Base-by-base conservation (phyloP, 2,113 vertebrate genomes). In the Lethenteron reissneri region DNA sequence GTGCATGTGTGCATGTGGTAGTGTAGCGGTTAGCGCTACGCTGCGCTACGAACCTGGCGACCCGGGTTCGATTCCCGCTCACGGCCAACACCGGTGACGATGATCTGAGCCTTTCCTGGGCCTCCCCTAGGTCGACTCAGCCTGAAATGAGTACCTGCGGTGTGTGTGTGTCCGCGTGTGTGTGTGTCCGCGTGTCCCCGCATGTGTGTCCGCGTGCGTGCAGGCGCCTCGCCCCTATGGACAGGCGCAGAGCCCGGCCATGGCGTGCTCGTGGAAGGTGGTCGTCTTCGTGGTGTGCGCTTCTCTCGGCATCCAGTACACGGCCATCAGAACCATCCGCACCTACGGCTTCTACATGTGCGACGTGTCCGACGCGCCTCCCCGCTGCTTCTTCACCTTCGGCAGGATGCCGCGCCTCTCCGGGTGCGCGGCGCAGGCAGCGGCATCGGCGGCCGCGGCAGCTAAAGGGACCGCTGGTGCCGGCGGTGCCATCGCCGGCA, bases 261-360 rank as follows among this genome's bases (percentile, higher is more conserved):
- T 97, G 92, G 88, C 94, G 84, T 97, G 92, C 86, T 95, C 92
- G 80, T 96, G 92, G 92, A 97, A 96, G 88, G 87, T 89, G 80
- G 89, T 97, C 81, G 86, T 96, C 81, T 84, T 97, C 79, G 84
- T 97, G 77, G 91, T 89, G 76, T 84, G 94, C 85, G 89, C 90
- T 79, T 95, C 92, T 76, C 88, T 97, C 21, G 92, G 89, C 73
- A 92, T 97, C 79, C 92, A 97, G 80, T 97, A 96, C 82, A 96
- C 90, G 4, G 92, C 92, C 76, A 95, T 97, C 79, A 87, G 88
- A 74, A 96, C 90, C 12, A 89, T 96, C 79, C 92, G 89, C 0
- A 87, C 90, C 81, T 92, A 87, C 79, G 88, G 90, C 76, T 91
- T 95, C 79, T 88, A 90, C 77, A 83, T 87, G 76, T 97, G 92